These are phyloP conservation scores for Laspeyria flexula DNA, from an alignment of 2,888 invertebrate species.

Conservation along the genomic window DNA sequence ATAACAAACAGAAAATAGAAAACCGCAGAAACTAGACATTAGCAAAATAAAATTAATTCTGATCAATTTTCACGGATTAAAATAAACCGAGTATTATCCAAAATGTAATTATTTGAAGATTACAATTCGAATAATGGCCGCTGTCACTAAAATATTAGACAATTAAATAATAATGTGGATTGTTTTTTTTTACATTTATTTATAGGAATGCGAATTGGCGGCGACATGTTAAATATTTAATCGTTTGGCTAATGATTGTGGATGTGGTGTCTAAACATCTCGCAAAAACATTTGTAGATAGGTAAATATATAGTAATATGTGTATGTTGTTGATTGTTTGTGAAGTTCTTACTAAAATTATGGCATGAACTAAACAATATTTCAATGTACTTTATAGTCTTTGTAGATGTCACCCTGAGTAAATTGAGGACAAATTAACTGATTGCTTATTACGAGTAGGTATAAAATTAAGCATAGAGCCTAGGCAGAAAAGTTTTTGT, in stretches of 20 bases:
- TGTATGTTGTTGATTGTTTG: slow-evolving; percentile 3
- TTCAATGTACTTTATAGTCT: background rate
- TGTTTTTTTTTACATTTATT: slow-evolving; percentile 53
- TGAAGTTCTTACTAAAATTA: background rate
- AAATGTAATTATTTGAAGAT: slow-evolving; percentile 6
- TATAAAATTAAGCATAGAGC: too few species aligned
- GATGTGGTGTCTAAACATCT: slow-evolving; percentile 56
- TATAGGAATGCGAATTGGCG: slow-evolving; percentile 51
- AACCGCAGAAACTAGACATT: background rate
- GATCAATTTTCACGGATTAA: background rate
- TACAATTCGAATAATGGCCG: slow-evolving; percentile 15
- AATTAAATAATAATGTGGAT: slow-evolving; percentile 45
- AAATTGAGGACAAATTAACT: too few species aligned
- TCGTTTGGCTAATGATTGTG: slow-evolving; percentile 49
- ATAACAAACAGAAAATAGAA: background rate
- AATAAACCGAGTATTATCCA: slow-evolving; percentile 1
- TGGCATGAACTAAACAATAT: slow-evolving; percentile 1
- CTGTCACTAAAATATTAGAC: slow-evolving; percentile 25
- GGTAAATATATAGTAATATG: too few species aligned
- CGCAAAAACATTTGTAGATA: slow-evolving; percentile 24
- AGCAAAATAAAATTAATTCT: background rate
- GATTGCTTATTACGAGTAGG: too few species aligned
- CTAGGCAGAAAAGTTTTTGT: too few species aligned
- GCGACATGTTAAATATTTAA: slow-evolving; percentile 58
- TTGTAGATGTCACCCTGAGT: too few species aligned